These are phyloP conservation scores for Spongia lamella DNA, from an alignment of 37 sponge, comb jelly and placozoan species.

Conservation along the genomic window DNA sequence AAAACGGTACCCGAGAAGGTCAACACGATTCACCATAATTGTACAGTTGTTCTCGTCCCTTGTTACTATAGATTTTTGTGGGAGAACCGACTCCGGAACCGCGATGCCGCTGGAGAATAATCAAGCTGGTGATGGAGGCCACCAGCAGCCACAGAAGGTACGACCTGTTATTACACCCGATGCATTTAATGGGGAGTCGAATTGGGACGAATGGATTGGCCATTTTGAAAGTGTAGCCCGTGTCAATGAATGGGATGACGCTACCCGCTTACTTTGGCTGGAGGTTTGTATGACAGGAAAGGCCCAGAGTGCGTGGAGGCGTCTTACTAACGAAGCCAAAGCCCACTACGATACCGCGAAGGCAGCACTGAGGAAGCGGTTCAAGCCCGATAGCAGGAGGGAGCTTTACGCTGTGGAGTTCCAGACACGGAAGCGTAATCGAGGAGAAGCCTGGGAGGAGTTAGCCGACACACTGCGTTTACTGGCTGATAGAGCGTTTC, in stretches of 20 bases:
- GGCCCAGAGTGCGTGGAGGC: background rate
- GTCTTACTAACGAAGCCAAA: background rate
- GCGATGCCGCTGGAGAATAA: too few species aligned
- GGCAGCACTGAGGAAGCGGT: background rate
- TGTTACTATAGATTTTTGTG: too few species aligned
- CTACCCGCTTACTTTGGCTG: background rate
- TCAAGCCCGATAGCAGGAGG: slow-evolving; percentile 1
- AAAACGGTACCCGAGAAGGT: too few species aligned
- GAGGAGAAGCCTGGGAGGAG: background rate
- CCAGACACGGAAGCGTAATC: background rate
- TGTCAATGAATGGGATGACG: background rate
- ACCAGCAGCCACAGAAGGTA: too few species aligned
- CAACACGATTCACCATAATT: too few species aligned
- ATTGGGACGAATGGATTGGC: background rate
- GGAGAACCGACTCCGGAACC: too few species aligned
- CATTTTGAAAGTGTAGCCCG: background rate
- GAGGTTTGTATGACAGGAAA: slow-evolving; percentile 2
- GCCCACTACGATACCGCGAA: background rate
- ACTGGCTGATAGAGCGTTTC: background rate
- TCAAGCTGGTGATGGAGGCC: too few species aligned
- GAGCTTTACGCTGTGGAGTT: background rate
- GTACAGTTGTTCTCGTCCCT: too few species aligned
- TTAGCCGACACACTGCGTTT: background rate
- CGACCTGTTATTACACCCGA: background rate
- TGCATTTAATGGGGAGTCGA: background rate